These are phyloP conservation scores for Daboia siamensis DNA, from an alignment of 2,113 vertebrate species.

Conservation along the genomic window DNA sequence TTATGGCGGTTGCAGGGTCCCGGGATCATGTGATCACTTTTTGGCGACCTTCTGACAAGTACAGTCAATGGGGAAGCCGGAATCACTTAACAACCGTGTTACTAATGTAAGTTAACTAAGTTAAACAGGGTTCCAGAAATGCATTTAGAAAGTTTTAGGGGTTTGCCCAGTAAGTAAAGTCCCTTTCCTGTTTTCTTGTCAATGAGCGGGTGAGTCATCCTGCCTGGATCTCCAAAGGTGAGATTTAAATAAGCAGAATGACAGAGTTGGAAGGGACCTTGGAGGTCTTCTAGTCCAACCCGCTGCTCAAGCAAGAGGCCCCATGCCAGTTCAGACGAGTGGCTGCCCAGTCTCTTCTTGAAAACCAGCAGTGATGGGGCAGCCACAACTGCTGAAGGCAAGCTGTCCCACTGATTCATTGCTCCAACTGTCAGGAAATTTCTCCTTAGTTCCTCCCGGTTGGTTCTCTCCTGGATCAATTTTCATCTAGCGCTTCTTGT, in stretches of 20 bases:
- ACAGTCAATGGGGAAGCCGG: too few species aligned
- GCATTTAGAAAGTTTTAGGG: background rate
- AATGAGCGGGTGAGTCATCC: background rate
- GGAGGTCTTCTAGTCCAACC: background rate
- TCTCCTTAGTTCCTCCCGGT: background rate
- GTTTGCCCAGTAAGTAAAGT: background rate
- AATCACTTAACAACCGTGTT: too few species aligned
- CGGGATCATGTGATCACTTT: too few species aligned
- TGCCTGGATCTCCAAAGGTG: background rate
- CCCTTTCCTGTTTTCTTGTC: background rate
- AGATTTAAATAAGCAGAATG: background rate
- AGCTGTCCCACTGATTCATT: background rate
- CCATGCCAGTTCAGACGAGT: background rate
- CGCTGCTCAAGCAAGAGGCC: background rate
- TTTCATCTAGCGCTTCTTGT: background rate
- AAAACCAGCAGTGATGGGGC: background rate
- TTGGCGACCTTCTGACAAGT: too few species aligned
- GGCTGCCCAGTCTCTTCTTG: background rate
- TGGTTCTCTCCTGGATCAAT: background rate
- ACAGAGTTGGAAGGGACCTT: background rate
- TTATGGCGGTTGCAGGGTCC: too few species aligned
- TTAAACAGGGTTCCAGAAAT: background rate
- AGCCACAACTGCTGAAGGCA: background rate
- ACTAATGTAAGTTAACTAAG: too few species aligned
- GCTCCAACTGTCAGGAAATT: background rate